These are phyloP conservation scores for Anoncus sp. DNA, from an alignment of 2,888 invertebrate species.

Conservation along the genomic window DNA sequence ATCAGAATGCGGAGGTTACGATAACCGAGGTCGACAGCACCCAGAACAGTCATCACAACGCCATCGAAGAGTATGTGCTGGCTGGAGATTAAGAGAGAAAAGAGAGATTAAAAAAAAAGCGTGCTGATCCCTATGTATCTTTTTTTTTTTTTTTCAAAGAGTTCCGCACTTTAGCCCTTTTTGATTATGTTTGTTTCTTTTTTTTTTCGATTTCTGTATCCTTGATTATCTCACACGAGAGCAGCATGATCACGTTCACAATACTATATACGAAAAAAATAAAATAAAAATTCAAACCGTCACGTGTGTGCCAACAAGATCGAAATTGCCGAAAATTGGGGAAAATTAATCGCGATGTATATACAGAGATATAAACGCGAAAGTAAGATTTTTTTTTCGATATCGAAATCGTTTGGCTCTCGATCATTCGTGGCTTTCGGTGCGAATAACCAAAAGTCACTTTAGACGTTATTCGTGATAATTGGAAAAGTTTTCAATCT, in stretches of 20 bases:
- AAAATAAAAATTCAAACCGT: slow-evolving; percentile 30
- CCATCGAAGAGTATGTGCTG: slow-evolving; percentile 94
- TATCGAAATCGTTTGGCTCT: background rate
- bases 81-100: slow-evolving; percentile 81
- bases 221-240: slow-evolving; percentile 40
- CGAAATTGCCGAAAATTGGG: background rate
- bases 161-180: slow-evolving; percentile 3
- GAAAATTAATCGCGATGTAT: too few species aligned
- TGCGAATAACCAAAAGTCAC: background rate
- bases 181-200: slow-evolving; percentile 12
- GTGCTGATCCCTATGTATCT: slow-evolving; percentile 41
- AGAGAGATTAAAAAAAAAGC: slow-evolving; percentile 26
- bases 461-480: slow-evolving; percentile 17
- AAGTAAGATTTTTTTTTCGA: background rate
- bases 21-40: slow-evolving; percentile 92
- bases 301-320: slow-evolving; percentile 43
- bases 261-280: too few species aligned
- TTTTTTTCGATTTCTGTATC: slow-evolving; percentile 9
- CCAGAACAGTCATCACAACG: slow-evolving; percentile 87
- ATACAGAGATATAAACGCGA: too few species aligned
- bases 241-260: slow-evolving; percentile 28
- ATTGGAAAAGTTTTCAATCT: slow-evolving; percentile 20
- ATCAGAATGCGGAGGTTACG: slow-evolving; percentile 89
- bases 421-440: background rate
- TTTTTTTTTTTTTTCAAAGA: slow-evolving; percentile 22